Base-by-base conservation (phyloP, 1,140 invertebrate genomes). In the Lordiphosa stackelbergi region DNA sequence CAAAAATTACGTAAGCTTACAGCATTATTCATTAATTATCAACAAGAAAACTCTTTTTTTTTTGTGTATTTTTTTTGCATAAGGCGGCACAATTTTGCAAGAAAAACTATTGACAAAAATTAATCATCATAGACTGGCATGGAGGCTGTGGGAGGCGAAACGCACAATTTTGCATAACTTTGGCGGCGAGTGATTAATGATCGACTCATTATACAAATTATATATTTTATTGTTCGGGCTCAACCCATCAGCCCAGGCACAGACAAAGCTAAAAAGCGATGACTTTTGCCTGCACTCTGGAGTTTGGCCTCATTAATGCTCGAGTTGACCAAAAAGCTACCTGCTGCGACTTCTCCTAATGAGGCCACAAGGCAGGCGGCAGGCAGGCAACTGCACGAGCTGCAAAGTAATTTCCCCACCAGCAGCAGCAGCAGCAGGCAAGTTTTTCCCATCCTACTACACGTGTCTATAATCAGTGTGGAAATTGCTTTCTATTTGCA, bases 401-500 rank as follows among this genome's bases (percentile, higher is more conserved):
- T 73, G 36, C 66, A 69, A 74, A 74, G 71, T 22, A 16, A 60
- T 46, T 57, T 43, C 40, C 53, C 7, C 31, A 19, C 34, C 36
- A 56, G 12, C 5, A 45, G 19, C 19, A 16, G 16, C 16, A 8
- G 3, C 5, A 24, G 22, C 8, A 10, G 13, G 9, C 12, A 22
- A 19, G 4, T 13, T 34, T 5, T 7, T 13, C 10, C 19, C 12
- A 13, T 6, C 7, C 34, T 10, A 22, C 40, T 13, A 58, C 66
- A 72, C 71, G 69, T 59, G 71, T 55, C 58, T 63, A 56, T 73
- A 73, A 72, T 69, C 68, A 73, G 64, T 56, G 68, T 64, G 54
- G 64, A 69, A 69, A 73, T 73, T 72, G 69, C 71, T 72, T 73
- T 68, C 64, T 56, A 72, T 73, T 73, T 72, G 70, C 63, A 73